Conservation (phyloP, 2,113 vertebrate species). For the Muscicapa adusta region DNA sequence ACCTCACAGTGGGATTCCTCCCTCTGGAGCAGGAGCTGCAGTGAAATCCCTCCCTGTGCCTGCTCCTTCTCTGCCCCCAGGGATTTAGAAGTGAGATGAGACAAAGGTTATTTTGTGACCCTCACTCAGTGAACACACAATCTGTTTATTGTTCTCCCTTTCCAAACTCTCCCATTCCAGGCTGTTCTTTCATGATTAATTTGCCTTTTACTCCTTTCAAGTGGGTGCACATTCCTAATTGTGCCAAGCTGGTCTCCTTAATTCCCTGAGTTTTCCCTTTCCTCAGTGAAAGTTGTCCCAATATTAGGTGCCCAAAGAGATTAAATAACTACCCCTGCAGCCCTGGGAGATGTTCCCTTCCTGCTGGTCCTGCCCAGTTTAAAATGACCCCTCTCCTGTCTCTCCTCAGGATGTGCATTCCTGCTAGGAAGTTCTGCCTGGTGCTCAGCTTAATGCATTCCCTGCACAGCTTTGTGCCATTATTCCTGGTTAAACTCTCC, state of each 20-base stretch:
- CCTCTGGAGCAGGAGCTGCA: background rate
- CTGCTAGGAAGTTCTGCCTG: background rate
- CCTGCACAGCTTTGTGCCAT: slow-evolving; percentile 12
- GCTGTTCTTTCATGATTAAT: background rate
- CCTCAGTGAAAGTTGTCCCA: background rate
- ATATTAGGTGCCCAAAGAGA: background rate
- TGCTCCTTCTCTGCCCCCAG: background rate
- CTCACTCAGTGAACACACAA: background rate
- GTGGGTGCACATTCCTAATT: background rate
- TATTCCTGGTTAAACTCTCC: slow-evolving; percentile 34
- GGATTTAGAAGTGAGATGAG: background rate
- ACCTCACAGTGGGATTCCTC: background rate
- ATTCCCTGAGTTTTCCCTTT: background rate
- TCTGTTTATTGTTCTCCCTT: background rate
- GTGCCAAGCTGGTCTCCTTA: background rate
- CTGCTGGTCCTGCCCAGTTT: background rate
- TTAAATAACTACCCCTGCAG: background rate
- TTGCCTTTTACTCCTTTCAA: background rate
- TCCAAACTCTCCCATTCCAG: background rate
- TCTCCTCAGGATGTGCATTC: background rate
- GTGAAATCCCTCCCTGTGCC: background rate
- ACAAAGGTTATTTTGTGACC: background rate
- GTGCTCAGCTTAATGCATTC: slow-evolving; percentile 8
- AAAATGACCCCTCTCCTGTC: background rate
- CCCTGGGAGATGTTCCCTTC: background rate